phyloP scores from a whole-genome alignment of 2,888 invertebrate genomes.

The Meteorus cinctellus region DNA sequence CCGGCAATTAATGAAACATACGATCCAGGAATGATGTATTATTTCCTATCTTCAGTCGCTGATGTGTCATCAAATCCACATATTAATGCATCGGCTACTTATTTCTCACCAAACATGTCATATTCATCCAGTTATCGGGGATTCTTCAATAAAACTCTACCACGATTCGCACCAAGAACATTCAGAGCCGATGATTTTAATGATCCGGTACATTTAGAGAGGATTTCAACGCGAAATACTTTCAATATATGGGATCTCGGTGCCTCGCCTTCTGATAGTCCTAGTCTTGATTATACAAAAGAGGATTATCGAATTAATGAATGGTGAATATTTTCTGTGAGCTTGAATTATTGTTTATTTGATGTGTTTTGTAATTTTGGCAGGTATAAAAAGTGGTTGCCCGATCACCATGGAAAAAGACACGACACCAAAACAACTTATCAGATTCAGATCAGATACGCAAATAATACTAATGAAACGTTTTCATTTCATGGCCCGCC shows the following conservation, averaged over 20 bases:
- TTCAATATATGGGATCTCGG: slow-evolving; percentile 91
- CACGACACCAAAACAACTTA: slow-evolving; percentile 95
- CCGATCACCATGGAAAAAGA: slow-evolving; percentile 85
- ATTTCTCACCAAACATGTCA: slow-evolving; percentile 94
- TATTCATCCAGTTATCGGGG: slow-evolving; percentile 96
- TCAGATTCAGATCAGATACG: slow-evolving; percentile 93
- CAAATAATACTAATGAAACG: slow-evolving; percentile 96
- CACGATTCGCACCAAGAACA: slow-evolving; percentile 94
- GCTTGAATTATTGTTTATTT: background rate
- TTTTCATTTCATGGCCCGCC: slow-evolving; percentile 96
- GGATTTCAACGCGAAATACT: slow-evolving; percentile 95
- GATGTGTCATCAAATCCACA: slow-evolving; percentile 95
- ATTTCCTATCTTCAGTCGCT: slow-evolving; percentile 94
- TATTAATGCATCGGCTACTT: slow-evolving; percentile 93
- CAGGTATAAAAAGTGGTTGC: slow-evolving; percentile 90
- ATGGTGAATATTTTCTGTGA: slow-evolving; percentile 76
- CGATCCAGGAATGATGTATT: slow-evolving; percentile 99
- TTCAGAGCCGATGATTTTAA: slow-evolving; percentile 94
- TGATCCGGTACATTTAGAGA: slow-evolving; percentile 95
- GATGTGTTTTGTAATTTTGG: slow-evolving; percentile 1
- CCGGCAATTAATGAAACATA: slow-evolving; percentile 94
- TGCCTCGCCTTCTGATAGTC: slow-evolving; percentile 85
- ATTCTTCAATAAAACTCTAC: slow-evolving; percentile 96
- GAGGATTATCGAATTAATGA: slow-evolving; percentile 94
- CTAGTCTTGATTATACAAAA: slow-evolving; percentile 91